Evolutionary conservation across 64 coral and sea anemone species (phyloP), one percentile per base, ranked within the genome.

Genomic region (Porites lutea): DNA sequence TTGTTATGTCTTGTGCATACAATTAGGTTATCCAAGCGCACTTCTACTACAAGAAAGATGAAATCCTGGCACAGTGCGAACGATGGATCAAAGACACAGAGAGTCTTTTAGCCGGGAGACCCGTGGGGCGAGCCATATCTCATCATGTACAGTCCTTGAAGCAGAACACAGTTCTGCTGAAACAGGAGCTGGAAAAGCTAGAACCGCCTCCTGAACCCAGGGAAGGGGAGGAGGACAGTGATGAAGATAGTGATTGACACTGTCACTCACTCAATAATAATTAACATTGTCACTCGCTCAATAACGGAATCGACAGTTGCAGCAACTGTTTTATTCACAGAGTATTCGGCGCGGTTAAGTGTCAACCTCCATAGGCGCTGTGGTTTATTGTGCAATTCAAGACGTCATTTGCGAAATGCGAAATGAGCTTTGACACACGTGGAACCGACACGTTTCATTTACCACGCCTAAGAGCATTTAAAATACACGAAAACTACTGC

Each of bases 1-100:
- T 47, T 45, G 3, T 62, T 74, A 19, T 75, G 48, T 71, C 2
- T 13, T 12, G 54, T 57, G 11, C 59, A 6, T 55, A 3, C 59
- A 18, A 13, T 14, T 13, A 99, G 97, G 97, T 99, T 37, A 99
- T 99, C 65, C 71, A 99, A 83, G 87, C 91, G 14, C 97, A 99
- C 86, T 99, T 99, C 71, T 99, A 96, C 72, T 77, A 94, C 77
- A 99, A 99, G 78, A 99, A 92, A 57, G 97, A 99, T 62, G 97
- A 99, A 60, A 93, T 99, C 3, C 61, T 96, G 53, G 64, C 90
- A 48, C 97, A 99, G 78, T 96, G 91, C n/a, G 91, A 99, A 44
- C 87, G 61, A 66, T 99, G 97, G 97, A 99, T 94, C 66, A 83
- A 86, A 58, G 94, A 99, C 66, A 83, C 92, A 3, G 97, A 99